phyloP scores from a whole-genome alignment of 2,888 invertebrate genomes.

The Incurvaria masculella region DNA sequence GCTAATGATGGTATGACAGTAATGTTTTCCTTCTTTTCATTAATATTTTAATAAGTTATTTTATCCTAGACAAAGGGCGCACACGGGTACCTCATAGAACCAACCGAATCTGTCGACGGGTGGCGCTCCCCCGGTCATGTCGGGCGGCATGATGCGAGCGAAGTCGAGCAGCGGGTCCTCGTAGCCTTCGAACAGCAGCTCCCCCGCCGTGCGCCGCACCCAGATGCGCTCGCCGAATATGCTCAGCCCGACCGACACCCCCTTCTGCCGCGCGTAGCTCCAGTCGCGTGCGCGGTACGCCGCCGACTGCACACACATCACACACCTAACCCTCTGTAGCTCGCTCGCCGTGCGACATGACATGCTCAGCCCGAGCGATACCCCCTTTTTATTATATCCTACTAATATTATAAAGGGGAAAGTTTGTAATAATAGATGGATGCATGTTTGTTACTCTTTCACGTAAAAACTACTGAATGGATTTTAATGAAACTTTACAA shows the following conservation, averaged over 20 bases:
- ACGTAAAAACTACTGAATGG: too few species aligned
- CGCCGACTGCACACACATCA: slow-evolving; percentile 49
- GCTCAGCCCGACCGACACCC: slow-evolving; percentile 58
- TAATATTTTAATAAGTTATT: too few species aligned
- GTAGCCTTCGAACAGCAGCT: slow-evolving; percentile 80
- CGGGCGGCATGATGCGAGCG: slow-evolving; percentile 57
- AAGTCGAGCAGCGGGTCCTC: slow-evolving; percentile 68
- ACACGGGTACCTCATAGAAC: slow-evolving; percentile 61
- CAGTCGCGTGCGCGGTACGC: slow-evolving; percentile 57
- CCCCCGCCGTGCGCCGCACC: slow-evolving; percentile 61
- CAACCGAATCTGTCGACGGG: slow-evolving; percentile 80
- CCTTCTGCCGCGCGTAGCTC: slow-evolving; percentile 54
- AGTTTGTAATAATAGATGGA: too few species aligned
- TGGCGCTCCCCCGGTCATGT: slow-evolving; percentile 53
- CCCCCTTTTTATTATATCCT: too few species aligned
- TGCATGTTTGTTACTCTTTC: too few species aligned
- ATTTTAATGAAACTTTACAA: too few species aligned
- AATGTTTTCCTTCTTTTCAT: too few species aligned
- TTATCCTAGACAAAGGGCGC: too few species aligned
- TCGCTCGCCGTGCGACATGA: too few species aligned
- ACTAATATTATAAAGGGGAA: too few species aligned
- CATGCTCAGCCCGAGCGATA: too few species aligned
- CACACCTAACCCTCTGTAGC: not conserved
- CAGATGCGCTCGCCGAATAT: slow-evolving; percentile 54
- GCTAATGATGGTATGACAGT: too few species aligned